These are phyloP conservation scores for Drosophila rellima DNA, from an alignment of 2,888 invertebrate genomes.

Conservation along the genomic window DNA sequence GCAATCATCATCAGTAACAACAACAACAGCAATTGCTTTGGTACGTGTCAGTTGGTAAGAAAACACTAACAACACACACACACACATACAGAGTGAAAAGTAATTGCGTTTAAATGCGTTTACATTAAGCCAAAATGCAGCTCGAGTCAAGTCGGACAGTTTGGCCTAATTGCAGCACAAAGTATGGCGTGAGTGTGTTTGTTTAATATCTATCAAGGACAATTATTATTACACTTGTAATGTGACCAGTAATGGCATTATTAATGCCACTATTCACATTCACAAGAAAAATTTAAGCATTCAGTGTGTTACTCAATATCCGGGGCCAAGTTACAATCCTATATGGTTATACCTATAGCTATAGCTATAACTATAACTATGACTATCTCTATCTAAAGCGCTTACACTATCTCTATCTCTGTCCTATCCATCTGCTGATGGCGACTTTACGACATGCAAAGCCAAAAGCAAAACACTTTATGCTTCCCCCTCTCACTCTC, in stretches of 20 bases:
- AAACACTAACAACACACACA: conserved; percentile 35
- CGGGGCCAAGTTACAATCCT: conserved; percentile 35
- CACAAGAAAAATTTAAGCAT: conserved; percentile 27
- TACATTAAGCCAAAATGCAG: conserved; percentile 77
- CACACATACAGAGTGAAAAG: conserved; percentile 66
- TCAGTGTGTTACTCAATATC: conserved; percentile 67
- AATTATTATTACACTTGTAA: conserved; percentile 82
- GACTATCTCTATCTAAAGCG: conserved; percentile 13
- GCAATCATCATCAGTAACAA: conserved; percentile 77
- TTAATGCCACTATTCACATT: conserved; percentile 55
- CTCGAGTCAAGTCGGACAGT: conserved; percentile 31
- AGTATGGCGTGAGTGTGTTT: conserved; percentile 17
- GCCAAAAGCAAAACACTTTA: conserved; percentile 71
- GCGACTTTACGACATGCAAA: conserved; percentile 80
- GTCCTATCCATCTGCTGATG: conserved; percentile 46
- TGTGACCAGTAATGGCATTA: conserved; percentile 75
- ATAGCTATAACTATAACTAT: conserved; percentile 36
- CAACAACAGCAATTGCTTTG: conserved; percentile 64
- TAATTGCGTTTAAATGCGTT: conserved; percentile 82
- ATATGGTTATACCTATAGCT: conserved; percentile 1
- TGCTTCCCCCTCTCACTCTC: conserved; percentile 17
- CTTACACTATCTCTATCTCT: conserved; percentile 5
- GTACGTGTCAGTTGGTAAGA: conserved; percentile 70
- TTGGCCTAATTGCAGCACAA: conserved; percentile 63
- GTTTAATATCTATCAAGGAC: conserved; percentile 67